A percentile compares a stretch with the other conserved stretches of the same genome.
Conservation (phyloP, 2,797 vertebrate genomes). For the Kryptopterus vitreolus region DNA sequence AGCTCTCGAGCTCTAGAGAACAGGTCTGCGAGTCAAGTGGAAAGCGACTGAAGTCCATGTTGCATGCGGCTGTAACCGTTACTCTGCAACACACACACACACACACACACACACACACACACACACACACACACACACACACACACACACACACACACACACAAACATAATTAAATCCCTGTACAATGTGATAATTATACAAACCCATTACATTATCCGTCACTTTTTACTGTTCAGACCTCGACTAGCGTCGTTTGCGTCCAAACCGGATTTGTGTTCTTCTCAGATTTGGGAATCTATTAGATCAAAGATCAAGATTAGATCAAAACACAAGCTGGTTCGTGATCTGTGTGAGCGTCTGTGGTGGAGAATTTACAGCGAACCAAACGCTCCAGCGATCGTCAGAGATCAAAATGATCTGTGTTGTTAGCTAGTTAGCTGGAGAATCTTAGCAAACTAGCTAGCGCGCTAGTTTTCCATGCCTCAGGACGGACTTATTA, state of each 20-base stretch:
- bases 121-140: neutral
- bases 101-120: conserved; percentile 15
- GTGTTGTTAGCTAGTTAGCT: no score
- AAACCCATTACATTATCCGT: neutral
- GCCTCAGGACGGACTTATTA: no score
- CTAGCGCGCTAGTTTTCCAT: no score
- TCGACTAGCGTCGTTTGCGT: no score
- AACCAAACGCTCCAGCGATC: no score
- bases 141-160: conserved; percentile 1
- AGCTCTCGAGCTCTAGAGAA: conserved; percentile 94
- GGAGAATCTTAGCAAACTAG: no score
- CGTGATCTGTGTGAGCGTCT: no score
- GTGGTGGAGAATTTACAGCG: no score
- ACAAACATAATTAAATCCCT: neutral
- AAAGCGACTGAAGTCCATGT: conserved; percentile 97
- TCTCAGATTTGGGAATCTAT: neutral
- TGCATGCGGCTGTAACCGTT: conserved; percentile 94
- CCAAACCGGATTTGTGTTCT: no score
- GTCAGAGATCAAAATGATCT: no score
- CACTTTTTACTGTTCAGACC: neutral
- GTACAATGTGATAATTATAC: neutral
- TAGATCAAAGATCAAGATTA: no score
- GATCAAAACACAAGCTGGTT: no score
- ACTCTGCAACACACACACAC: conserved; percentile 73
- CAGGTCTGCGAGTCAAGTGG: conserved; percentile 94